Conservation (phyloP, 2,888 invertebrate genomes). For the Aporophyla nigra region DNA sequence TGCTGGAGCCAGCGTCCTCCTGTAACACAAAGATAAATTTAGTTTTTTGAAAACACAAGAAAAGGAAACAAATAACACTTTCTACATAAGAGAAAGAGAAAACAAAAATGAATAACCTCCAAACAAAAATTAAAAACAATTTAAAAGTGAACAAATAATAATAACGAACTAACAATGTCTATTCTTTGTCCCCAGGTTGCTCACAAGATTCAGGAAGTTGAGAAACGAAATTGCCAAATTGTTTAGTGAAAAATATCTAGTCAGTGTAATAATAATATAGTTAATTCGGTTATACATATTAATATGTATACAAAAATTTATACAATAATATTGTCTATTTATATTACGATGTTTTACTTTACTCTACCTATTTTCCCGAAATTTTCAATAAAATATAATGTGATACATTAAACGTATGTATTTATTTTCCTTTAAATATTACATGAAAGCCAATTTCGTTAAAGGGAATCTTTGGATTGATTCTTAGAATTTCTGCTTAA, state of each 20-base stretch:
- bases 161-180: constrained; percentile 13
- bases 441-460: background rate
- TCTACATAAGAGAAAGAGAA: no score
- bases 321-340: constrained; percentile 90
- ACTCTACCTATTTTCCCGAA: constrained; percentile 58
- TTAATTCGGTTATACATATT: constrained; percentile 87
- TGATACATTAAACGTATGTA: constrained; percentile 26
- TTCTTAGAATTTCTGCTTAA: constrained; percentile 18
- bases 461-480: background rate
- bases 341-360: constrained; percentile 80
- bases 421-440: constrained; percentile 39
- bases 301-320: constrained; percentile 89
- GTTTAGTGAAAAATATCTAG: constrained; percentile 85
- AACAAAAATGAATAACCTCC: no score
- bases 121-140: no score
- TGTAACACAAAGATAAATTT: no score
- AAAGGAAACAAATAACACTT: no score
- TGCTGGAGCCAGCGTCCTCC: no score
- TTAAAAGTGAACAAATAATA: no score
- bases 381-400: constrained; percentile 60
- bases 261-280: constrained; percentile 86
- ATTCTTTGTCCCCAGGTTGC: constrained; percentile 82
- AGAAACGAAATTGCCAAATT: constrained; percentile 83
- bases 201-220: constrained; percentile 90
- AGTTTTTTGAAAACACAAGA: no score